These are phyloP conservation scores for Clytia hemisphaerica DNA, from an alignment of 30 jellyfish, hydroid and myxozoan species.

Conservation along the genomic window DNA sequence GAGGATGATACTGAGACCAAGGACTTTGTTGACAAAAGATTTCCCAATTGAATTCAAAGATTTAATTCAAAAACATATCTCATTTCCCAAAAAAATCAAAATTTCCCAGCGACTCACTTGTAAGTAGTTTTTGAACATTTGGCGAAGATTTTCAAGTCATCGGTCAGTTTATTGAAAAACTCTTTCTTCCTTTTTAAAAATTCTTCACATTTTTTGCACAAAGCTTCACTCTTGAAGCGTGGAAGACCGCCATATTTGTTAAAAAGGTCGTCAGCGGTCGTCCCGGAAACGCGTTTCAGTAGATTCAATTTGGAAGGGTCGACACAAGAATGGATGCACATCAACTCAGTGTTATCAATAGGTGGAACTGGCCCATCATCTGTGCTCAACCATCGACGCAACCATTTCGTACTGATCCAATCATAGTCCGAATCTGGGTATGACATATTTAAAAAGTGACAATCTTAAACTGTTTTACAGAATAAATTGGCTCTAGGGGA, in stretches of 20 bases:
- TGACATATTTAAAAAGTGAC: background rate
- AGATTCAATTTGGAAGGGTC: constrained; percentile 42
- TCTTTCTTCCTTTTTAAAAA: constrained; percentile 26
- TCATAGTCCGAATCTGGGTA: constrained; percentile 3
- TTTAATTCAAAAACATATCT: background rate
- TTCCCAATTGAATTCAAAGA: no score
- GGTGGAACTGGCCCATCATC: constrained; percentile 51
- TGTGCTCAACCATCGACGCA: constrained; percentile 57
- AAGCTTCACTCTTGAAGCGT: constrained; percentile 45
- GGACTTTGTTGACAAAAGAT: no score
- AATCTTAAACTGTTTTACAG: no score
- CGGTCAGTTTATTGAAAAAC: constrained; percentile 38
- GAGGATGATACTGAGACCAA: no score
- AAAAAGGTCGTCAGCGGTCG: constrained; percentile 52
- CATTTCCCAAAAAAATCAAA: no score
- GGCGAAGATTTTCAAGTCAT: constrained; percentile 34
- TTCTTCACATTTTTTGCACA: constrained; percentile 45
- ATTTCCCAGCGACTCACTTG: constrained; percentile 26
- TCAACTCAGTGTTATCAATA: constrained; percentile 49
- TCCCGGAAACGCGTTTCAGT: constrained; percentile 47
- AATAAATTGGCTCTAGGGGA: no score
- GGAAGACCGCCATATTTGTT: constrained; percentile 59
- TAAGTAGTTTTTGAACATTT: constrained; percentile 31
- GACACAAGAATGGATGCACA: constrained; percentile 66
- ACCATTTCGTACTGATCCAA: constrained; percentile 56